Base-by-base conservation (phyloP, 2,113 vertebrate genomes). In the Cynocephalus volans region DNA sequence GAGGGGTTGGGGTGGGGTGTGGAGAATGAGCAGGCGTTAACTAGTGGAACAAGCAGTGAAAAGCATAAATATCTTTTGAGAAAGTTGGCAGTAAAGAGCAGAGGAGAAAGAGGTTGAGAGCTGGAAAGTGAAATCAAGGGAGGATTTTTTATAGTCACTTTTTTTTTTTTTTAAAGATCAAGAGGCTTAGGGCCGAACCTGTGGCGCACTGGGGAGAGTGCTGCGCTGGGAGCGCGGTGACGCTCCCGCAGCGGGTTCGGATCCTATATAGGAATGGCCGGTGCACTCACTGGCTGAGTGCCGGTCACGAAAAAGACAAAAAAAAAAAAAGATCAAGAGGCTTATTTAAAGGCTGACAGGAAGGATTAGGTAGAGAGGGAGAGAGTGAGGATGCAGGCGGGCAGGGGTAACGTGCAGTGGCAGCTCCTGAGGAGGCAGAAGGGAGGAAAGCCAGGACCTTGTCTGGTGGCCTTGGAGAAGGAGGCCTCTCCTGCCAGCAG, bases 71-170 rank as follows among this genome's bases (percentile, higher is more conserved):
- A 79, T 41, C 45, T 83, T 81, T 91, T 23, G 33, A 87, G 75
- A 93, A 93, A 69, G 50, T 2, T 28, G 93, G 54, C 69, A 80
- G 21, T 10, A 58, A 65, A 72, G 54, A 82, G 21, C 24, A 45
- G 58, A 48, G 56, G 26, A 82, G 67, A 65, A 18, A 60, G 73
- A 19, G 33, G 73, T 8, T 21, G 17, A 84, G 94, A 85, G 41
- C 72, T 90, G 48, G 31, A 81, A 84, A 93, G 79, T 21, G 50
- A 70, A 62, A 64, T 31, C 0, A 3, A 96, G 33, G 23, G 41
- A 92, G 67, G 50, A 52, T 13, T 91, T 92, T 97, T 90, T 85
- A 76, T 75, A 56, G 83, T 69, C 87, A 12, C n/a, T 52, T 70
- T 62, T 33, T 52, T 58, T 26, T 15, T 58, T 70, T 58, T 24